phyloP scores from a whole-genome alignment of 2,113 vertebrate genomes.

The Daubentonia madagascariensis region DNA sequence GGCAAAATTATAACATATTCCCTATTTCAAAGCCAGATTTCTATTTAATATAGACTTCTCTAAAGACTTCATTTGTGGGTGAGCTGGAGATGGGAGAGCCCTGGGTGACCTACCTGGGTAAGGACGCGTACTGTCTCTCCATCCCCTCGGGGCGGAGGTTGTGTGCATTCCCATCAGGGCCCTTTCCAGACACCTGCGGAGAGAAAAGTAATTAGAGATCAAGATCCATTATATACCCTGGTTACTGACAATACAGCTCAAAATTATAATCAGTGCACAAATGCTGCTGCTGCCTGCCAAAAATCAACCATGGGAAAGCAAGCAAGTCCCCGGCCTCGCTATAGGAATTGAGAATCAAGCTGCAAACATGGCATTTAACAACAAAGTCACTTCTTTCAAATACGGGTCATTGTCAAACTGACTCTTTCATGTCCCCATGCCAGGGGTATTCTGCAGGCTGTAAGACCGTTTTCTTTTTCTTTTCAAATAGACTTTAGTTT shows the following conservation, averaged over 20 bases:
- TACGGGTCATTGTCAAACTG: conserved; percentile 38
- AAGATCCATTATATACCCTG: conserved; percentile 81
- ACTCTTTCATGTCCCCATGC: background rate
- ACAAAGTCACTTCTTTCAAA: conserved; percentile 70
- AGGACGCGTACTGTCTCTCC: conserved; percentile 87
- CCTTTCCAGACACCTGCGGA: conserved; percentile 90
- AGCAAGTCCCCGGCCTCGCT: conserved; percentile 38
- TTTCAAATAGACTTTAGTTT: background rate
- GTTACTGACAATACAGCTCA: conserved; percentile 82
- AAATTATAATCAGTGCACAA: conserved; percentile 79
- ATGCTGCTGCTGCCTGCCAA: conserved; percentile 78
- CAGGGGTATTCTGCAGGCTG: background rate
- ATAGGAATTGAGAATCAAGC: conserved; percentile 17
- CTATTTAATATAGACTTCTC: conserved; percentile 59
- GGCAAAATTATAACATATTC: conserved; percentile 67
- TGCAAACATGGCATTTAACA: conserved; percentile 61
- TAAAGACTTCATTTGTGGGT: conserved; percentile 20
- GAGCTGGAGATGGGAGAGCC: background rate
- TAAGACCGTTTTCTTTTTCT: background rate
- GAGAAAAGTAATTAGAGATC: conserved; percentile 84
- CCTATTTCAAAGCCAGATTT: conserved; percentile 47
- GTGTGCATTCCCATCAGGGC: conserved; percentile 84
- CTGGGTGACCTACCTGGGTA: conserved; percentile 87
- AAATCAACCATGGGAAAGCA: conserved; percentile 77
- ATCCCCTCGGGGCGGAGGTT: conserved; percentile 87